Conservation (phyloP, 2,797 vertebrate genomes). For the Sarcoramphus papa region DNA sequence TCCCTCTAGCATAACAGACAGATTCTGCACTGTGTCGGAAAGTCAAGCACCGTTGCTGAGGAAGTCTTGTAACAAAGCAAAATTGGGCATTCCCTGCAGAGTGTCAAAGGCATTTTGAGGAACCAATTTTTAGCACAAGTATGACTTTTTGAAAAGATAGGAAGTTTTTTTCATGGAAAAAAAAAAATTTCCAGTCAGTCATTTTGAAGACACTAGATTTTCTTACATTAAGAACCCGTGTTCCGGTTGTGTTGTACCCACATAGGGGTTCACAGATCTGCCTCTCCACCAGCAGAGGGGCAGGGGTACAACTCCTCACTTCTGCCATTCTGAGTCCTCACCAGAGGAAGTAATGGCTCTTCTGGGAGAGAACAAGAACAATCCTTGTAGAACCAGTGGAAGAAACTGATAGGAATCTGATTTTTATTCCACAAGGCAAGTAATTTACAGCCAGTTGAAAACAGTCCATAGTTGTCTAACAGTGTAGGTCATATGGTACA, state of each 20-base stretch:
- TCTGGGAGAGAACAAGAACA: background rate
- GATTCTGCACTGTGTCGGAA: background rate
- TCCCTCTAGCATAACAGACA: slow-evolving; percentile 49
- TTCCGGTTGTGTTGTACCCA: background rate
- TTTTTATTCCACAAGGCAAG: background rate
- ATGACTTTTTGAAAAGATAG: background rate
- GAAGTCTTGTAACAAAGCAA: background rate
- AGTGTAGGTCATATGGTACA: background rate
- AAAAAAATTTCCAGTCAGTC: background rate
- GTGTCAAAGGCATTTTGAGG: background rate
- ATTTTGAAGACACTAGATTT: background rate
- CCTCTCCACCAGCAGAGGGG: background rate
- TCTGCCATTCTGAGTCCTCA: background rate
- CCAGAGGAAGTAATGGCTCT: background rate
- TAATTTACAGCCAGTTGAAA: background rate
- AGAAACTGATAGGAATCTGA: background rate
- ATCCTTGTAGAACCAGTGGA: background rate
- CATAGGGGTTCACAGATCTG: background rate
- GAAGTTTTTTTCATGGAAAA: background rate
- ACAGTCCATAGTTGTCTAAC: background rate
- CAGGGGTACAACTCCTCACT: background rate
- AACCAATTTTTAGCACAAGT: background rate
- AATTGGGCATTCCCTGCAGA: background rate
- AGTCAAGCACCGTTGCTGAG: background rate
- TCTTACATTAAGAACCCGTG: background rate